These are phyloP conservation scores for Rousettus madagascariensis DNA, from an alignment of 2,797 vertebrate genomes.

Conservation along the genomic window DNA sequence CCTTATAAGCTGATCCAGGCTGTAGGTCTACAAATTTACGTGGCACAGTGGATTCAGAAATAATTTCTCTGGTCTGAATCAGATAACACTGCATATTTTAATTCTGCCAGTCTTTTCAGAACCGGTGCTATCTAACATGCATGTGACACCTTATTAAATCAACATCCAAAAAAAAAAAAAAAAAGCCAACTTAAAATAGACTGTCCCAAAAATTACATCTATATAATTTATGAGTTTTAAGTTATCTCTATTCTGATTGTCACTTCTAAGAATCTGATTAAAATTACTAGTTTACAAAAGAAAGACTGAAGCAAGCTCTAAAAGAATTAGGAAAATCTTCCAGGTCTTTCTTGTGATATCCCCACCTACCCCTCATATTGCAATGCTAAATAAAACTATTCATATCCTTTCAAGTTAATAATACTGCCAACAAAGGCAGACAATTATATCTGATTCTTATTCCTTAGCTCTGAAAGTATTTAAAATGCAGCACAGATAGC, in stretches of 20 bases:
- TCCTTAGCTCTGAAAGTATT: constrained; percentile 66
- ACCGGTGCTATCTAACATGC: constrained; percentile 34
- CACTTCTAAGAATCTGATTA: constrained; percentile 61
- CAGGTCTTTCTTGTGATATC: neutral
- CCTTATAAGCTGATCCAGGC: neutral
- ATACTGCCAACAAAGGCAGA: constrained; percentile 51
- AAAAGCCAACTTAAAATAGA: constrained; percentile 65
- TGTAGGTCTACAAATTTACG: neutral
- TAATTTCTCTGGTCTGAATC: constrained; percentile 54
- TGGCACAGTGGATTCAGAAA: constrained; percentile 53
- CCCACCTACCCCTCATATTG: neutral
- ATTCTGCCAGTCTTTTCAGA: constrained; percentile 33
- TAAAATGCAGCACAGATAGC: constrained; percentile 47
- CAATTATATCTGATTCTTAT: constrained; percentile 61
- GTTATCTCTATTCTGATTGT: constrained; percentile 55
- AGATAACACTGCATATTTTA: constrained; percentile 57
- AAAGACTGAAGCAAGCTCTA: constrained; percentile 23
- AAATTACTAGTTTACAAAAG: constrained; percentile 63
- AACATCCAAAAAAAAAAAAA: constrained; percentile 39
- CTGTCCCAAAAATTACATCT: constrained; percentile 71
- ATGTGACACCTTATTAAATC: constrained; percentile 65
- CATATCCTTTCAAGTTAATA: constrained; percentile 60
- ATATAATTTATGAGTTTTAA: constrained; percentile 71
- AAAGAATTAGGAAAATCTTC: neutral
- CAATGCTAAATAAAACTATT: constrained; percentile 57